Evolutionary conservation across 2,113 vertebrate genomes (phyloP).

Genomic region (Bos javanicus): DNA sequence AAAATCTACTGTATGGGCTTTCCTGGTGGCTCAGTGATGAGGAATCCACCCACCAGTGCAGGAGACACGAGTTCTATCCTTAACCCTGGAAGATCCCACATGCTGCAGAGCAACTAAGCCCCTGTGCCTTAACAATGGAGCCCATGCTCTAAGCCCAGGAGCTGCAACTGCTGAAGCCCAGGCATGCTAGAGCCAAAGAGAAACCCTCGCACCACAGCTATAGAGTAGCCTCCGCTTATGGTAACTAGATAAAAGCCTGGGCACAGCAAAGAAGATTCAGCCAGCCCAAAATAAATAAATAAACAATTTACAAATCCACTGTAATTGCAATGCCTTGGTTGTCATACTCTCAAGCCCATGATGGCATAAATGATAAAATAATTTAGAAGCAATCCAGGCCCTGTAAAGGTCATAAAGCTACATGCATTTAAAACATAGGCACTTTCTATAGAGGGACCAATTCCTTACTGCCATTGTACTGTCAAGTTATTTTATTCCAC

Average conservation of each 20-base stretch:
- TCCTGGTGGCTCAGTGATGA: not conserved
- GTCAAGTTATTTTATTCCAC: not conserved
- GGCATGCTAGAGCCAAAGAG: not conserved
- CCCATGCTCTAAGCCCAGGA: not conserved
- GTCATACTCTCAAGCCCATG: not conserved
- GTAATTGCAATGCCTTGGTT: not conserved
- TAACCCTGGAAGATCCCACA: not conserved
- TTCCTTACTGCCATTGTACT: not conserved
- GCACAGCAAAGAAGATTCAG: not conserved
- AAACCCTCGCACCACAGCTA: not conserved
- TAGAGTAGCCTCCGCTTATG: not conserved
- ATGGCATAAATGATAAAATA: slow-evolving; percentile 47
- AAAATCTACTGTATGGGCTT: not conserved
- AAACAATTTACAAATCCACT: not conserved
- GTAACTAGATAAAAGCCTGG: not conserved
- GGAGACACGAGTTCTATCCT: not conserved
- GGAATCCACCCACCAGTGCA: not conserved
- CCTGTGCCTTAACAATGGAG: not conserved
- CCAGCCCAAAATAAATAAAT: not conserved
- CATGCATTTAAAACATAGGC: not conserved
- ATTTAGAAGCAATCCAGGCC: slow-evolving; percentile 40
- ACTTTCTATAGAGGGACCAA: not conserved
- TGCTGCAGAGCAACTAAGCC: not conserved
- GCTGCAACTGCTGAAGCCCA: not conserved
- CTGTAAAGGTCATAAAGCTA: not conserved